Base-by-base conservation (phyloP, 2,888 invertebrate genomes). In the Trichacis sp. region DNA sequence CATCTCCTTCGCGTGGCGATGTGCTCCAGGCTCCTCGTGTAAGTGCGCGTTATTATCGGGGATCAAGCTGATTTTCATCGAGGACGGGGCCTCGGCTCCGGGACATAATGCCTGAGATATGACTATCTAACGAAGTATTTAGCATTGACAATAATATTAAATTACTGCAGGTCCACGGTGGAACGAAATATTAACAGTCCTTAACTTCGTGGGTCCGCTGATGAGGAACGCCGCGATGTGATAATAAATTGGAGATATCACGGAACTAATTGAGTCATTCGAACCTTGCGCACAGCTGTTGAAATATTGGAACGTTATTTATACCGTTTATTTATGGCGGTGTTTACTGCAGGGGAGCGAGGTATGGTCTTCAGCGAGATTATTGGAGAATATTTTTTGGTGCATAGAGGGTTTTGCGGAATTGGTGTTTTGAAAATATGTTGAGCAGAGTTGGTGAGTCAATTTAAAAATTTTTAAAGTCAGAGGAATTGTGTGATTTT, bases 91-190 rank as follows among this genome's bases (percentile, higher is more conserved):
- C 54, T 45, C 46, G 58, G 45, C 54, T 52, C 48, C 42, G 40
- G 18, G 33, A 48, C 60, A 59, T 69, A 70, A 71, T 68, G 46
- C 57, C 57, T 72, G 70, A 69, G 69, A 67, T 71, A 73, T 70
- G 72, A 56, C 64, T 56, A 53, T 69, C 69, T 73, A 73, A 75
- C 73, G 75, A 72, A 72, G 68, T 63, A 73, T 75, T 73, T 73
- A 73, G 57, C 71, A 63, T 63, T 67, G 71, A 72, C 71, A 73
- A 70, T 73, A 59, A 72, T 68, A 68, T 72, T 72, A 70, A 73
- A 72, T 73, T 73, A 71, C 67, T 45, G 55, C 24, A 42, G 60
- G 43, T 15, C 53, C 43, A 33, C 55, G 17, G 55, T 45, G 49
- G 33, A 51, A 50, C 52, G 60, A 58, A 65, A 60, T 65, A 65